These are phyloP conservation scores for Rhopilema esculentum DNA, from an alignment of 30 jellyfish, hydroid and myxozoan genomes.

Conservation along the genomic window DNA sequence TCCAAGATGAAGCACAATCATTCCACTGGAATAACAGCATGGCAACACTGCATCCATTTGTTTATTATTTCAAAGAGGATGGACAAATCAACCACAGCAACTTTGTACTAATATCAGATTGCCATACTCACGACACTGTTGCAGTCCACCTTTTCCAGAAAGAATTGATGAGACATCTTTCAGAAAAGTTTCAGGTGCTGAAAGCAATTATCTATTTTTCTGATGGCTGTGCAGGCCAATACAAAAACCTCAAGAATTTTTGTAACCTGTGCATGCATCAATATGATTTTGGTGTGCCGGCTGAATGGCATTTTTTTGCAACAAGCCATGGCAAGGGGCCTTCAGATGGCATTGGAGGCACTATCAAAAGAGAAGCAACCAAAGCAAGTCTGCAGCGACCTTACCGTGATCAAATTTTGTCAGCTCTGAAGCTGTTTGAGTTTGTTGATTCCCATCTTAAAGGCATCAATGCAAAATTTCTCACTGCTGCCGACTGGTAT, in stretches of 20 bases:
- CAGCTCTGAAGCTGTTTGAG: slow-evolving; percentile 14
- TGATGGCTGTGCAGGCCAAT: slow-evolving; percentile 71
- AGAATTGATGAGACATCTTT: background rate
- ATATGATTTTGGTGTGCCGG: slow-evolving; percentile 55
- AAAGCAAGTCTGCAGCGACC: slow-evolving; percentile 50
- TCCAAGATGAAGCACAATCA: slow-evolving; percentile 44
- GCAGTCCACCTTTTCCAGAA: slow-evolving; percentile 23
- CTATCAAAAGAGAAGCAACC: slow-evolving; percentile 54
- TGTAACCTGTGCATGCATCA: slow-evolving; percentile 35
- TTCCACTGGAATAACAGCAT: slow-evolving; percentile 34
- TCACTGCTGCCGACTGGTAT: background rate
- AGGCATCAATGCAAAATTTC: slow-evolving; percentile 16
- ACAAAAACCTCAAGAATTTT: slow-evolving; percentile 27
- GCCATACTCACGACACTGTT: slow-evolving; percentile 34
- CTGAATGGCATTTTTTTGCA: slow-evolving; percentile 48
- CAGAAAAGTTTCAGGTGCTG: background rate
- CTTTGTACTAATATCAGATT: slow-evolving; percentile 37
- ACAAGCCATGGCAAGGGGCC: slow-evolving; percentile 77
- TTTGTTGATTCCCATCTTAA: background rate
- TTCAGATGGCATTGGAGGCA: slow-evolving; percentile 72
- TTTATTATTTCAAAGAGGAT: background rate
- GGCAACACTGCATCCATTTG: slow-evolving; percentile 66
- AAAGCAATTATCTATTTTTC: slow-evolving; percentile 12
- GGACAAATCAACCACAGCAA: background rate
- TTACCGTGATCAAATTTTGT: slow-evolving; percentile 2